Evolutionary conservation across 2,113 vertebrate species (phyloP).

Genomic region (Anhinga anhinga): DNA sequence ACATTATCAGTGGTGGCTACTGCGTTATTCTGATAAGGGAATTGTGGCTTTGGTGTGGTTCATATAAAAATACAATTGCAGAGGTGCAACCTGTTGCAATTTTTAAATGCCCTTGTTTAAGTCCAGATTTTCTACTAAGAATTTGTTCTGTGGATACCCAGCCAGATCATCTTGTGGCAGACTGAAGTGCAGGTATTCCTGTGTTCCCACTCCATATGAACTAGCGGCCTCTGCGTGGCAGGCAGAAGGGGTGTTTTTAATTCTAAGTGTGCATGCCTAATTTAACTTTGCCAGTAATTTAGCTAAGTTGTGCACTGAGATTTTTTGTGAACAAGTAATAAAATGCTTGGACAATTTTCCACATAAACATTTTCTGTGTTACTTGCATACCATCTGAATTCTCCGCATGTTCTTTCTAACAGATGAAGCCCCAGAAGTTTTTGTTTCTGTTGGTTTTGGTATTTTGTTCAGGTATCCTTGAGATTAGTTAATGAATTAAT

Average conservation of each 20-base stretch:
- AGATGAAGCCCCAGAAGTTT: slow-evolving; percentile 28
- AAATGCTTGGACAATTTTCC: slow-evolving; percentile 60
- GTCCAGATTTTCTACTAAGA: not conserved
- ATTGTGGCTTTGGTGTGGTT: not conserved
- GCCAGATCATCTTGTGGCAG: not conserved
- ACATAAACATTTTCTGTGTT: slow-evolving; percentile 50
- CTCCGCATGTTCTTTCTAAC: slow-evolving; percentile 13
- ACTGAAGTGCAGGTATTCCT: not conserved
- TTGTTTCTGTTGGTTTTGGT: slow-evolving; percentile 6
- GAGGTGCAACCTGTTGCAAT: not conserved
- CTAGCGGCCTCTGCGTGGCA: not conserved
- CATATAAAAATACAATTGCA: not conserved
- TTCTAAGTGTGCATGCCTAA: slow-evolving; percentile 46
- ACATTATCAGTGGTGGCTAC: not conserved
- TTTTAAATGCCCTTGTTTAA: not conserved
- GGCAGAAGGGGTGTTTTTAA: slow-evolving; percentile 18
- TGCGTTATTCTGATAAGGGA: not conserved
- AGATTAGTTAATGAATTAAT: slow-evolving; percentile 61
- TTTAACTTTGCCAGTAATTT: slow-evolving; percentile 58
- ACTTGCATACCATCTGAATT: slow-evolving; percentile 18
- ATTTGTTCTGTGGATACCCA: not conserved
- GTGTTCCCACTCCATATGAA: not conserved
- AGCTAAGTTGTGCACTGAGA: slow-evolving; percentile 60
- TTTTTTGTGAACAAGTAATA: slow-evolving; percentile 58
- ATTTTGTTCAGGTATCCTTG: slow-evolving; percentile 52